A percentile compares a stretch with the other conserved stretches of the same genome.
Evolutionary conservation across 2,888 invertebrate species (phyloP).

Genomic region (Falcaria lacertinaria): DNA sequence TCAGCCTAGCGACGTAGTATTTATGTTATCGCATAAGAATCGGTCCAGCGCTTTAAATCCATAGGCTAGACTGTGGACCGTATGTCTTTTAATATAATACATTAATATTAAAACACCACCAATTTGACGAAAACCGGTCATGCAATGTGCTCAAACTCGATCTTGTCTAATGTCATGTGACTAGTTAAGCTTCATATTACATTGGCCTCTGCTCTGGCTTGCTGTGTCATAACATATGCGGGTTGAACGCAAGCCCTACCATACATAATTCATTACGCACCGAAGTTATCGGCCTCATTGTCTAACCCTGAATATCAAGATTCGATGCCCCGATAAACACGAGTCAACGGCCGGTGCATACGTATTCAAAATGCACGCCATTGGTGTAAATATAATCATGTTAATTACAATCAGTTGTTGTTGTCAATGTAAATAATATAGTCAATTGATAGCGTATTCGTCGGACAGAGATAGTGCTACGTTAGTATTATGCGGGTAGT

Average conservation of each 20-base stretch:
- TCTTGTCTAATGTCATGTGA: no score
- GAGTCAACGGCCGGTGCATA: slow-evolving; percentile 25
- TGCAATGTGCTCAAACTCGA: no score
- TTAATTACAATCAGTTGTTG: slow-evolving; percentile 33
- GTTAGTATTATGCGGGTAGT: slow-evolving; percentile 20
- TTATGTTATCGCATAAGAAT: no score
- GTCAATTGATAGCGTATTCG: slow-evolving; percentile 57
- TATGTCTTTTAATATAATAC: no score
- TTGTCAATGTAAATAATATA: slow-evolving; percentile 58
- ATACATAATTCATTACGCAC: background rate
- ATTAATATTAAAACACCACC: no score
- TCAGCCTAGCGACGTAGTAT: no score
- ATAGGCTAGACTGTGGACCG: no score
- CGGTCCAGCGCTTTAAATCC: no score
- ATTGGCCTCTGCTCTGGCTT: no score
- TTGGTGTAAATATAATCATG: slow-evolving; percentile 40
- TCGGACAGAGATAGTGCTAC: slow-evolving; percentile 51
- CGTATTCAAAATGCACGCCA: slow-evolving; percentile 16
- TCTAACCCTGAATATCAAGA: slow-evolving; percentile 12
- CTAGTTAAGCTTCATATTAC: no score
- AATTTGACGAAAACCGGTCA: no score
- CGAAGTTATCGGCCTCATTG: background rate
- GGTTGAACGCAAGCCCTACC: background rate
- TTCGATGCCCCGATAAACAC: slow-evolving; percentile 15
- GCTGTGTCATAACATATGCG: background rate